Percentiles rank a stretch among this genome's conserved stretches.
These are phyloP conservation scores for Gnathonemus echidnorhynchus DNA, from an alignment of 2,113 vertebrate species.

Conservation along the genomic window DNA sequence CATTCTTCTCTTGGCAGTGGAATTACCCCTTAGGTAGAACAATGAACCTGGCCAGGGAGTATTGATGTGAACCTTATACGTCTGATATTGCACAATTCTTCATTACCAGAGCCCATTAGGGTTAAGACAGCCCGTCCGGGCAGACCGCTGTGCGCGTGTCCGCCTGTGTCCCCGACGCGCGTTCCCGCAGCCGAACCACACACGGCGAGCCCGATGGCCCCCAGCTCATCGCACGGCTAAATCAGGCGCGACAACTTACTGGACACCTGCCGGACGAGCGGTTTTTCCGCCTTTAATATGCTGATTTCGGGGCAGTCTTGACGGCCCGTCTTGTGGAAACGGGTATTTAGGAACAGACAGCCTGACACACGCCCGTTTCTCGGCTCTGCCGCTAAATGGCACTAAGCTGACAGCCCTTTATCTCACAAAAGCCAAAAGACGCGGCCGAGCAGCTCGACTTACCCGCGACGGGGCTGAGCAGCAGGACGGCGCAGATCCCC, in stretches of 20 bases:
- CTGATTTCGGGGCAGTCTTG: not conserved
- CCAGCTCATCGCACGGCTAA: not conserved
- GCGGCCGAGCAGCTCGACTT: conserved; percentile 21
- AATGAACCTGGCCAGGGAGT: not conserved
- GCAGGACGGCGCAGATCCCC: conserved; percentile 30
- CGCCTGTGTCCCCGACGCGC: not conserved
- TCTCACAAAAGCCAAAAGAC: not conserved
- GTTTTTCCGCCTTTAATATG: not conserved
- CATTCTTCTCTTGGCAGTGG: not conserved
- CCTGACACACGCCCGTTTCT: not conserved
- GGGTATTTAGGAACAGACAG: not conserved
- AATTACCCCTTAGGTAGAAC: not conserved
- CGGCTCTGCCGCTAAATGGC: not conserved
- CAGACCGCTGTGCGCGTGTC: not conserved
- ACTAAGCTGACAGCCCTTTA: not conserved
- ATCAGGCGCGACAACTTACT: not conserved
- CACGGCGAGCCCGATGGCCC: not conserved
- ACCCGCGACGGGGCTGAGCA: conserved; percentile 42
- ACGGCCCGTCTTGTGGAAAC: not conserved
- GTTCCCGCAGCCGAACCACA: not conserved
- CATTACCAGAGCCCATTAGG: not conserved
- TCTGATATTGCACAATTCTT: not conserved
- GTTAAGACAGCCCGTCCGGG: not conserved
- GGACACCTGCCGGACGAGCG: not conserved
- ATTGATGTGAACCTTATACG: not conserved